phyloP scores from a whole-genome alignment of 2,888 invertebrate species.

The Chromoteleia sp. region DNA sequence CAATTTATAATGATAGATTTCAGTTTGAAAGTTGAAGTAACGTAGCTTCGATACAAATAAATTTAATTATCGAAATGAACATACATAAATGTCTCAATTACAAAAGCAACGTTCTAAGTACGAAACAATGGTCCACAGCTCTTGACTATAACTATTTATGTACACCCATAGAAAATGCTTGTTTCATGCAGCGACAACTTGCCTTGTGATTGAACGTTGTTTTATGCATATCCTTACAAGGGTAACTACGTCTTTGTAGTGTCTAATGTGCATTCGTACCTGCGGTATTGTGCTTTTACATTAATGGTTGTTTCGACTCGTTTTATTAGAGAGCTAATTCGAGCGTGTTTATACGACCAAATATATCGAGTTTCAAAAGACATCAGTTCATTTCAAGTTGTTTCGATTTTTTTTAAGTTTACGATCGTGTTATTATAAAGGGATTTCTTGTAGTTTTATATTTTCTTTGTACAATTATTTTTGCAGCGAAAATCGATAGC shows the following conservation, averaged over 20 bases:
- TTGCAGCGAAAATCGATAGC: too few species aligned
- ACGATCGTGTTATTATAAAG: too few species aligned
- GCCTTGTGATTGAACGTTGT: conserved; percentile 12
- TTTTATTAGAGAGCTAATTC: not conserved
- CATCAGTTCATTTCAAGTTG: too few species aligned
- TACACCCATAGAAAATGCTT: conserved; percentile 16
- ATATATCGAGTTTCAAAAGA: too few species aligned
- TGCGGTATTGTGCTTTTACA: not conserved
- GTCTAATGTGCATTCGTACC: conserved; percentile 11
- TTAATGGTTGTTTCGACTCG: not conserved
- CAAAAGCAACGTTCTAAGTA: not conserved
- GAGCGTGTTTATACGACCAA: not conserved
- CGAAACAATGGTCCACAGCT: conserved; percentile 7
- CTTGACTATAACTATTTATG: conserved; percentile 5
- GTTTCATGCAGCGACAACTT: conserved; percentile 22
- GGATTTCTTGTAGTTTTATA: too few species aligned
- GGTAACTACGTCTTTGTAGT: conserved; percentile 22
- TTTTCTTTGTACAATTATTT: too few species aligned
- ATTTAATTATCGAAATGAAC: too few species aligned
- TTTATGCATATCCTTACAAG: conserved; percentile 33
- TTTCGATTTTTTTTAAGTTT: too few species aligned
- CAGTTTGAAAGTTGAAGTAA: too few species aligned
- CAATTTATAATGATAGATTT: too few species aligned
- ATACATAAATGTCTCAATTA: conserved; percentile 1
- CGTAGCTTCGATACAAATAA: too few species aligned